Base-by-base conservation (phyloP, 2,797 vertebrate species). In the Sparidentex hasta region DNA sequence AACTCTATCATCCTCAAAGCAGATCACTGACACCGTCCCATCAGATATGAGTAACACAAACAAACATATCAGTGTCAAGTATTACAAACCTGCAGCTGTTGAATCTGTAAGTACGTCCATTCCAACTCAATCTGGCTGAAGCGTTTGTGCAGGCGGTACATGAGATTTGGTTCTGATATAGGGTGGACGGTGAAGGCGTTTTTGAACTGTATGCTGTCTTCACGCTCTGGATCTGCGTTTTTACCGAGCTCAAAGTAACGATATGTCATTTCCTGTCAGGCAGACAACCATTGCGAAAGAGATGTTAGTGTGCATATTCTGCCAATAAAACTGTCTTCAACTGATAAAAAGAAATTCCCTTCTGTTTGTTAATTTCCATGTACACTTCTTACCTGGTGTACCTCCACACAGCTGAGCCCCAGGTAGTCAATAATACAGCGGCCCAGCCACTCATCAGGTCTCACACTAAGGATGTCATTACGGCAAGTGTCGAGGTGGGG, bases 371-470 rank as follows among this genome's bases (percentile, higher is more conserved):
- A 4, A 44, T 46, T 6, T 29, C 23, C 4, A 52, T 27, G 12
- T 14, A 51, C 4, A 23, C 21, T 44, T 70, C 48, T 84, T 95
- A 99, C 98, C 97, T 98, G 97, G 76, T 97, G 96, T 85, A 96
- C 93, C 1, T 98, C 97, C 64, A 97, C 94, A 81, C 98, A 99
- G 76, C 96, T 93, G 63, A 99, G 91, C 43, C 97, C 97, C 80
- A 99, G 94, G 72, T 96, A 98, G 91, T 99, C 98, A 1, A 99
- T 98, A 82, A 99, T 96, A 94, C 98, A 99, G 76, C 98, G 98
- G 46, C 98, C 98, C 27, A 99, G 95, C 98, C 98, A 99, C 92
- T 99, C 98, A 2, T 99, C 98, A 0, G 98, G 96, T 14, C 98
- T 95, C 59, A 98, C 96, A 0, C 98, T 98, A 64, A 99, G 97